phyloP scores from a whole-genome alignment of 1,140 invertebrate species.

The Zaprionus lachaisei region DNA sequence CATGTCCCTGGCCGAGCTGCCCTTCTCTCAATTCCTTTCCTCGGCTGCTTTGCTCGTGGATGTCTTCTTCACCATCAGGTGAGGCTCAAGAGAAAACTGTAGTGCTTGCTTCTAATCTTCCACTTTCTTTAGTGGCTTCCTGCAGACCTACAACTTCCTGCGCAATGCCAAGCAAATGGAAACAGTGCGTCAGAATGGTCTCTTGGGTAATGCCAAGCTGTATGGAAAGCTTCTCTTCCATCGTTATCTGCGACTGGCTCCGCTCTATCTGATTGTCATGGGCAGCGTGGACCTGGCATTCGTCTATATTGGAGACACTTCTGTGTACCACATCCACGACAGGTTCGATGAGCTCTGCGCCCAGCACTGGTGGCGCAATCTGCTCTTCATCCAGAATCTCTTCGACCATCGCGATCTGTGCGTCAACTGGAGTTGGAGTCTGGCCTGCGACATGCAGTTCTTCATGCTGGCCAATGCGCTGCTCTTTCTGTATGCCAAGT shows the following conservation, averaged over 20 bases:
- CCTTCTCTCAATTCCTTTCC: constrained; percentile 73
- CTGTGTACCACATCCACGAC: constrained; percentile 85
- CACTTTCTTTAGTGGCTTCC: constrained; percentile 63
- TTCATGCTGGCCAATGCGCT: constrained; percentile 86
- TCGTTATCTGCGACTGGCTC: constrained; percentile 84
- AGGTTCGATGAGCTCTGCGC: constrained; percentile 85
- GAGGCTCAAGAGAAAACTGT: neutral
- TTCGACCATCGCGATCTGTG: constrained; percentile 87
- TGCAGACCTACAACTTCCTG: constrained; percentile 82
- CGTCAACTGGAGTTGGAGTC: constrained; percentile 92
- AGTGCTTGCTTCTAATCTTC: neutral
- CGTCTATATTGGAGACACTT: constrained; percentile 85
- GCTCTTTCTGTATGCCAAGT: constrained; percentile 86
- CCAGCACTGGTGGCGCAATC: constrained; percentile 88
- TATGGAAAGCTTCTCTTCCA: constrained; percentile 78
- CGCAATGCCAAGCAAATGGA: constrained; percentile 71
- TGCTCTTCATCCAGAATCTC: constrained; percentile 88
- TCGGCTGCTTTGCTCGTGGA: constrained; percentile 79
- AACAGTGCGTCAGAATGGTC: constrained; percentile 62
- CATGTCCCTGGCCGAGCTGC: constrained; percentile 71
- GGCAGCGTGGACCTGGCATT: constrained; percentile 85
- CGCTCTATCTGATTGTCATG: constrained; percentile 86
- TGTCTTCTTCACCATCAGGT: constrained; percentile 84
- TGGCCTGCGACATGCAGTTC: constrained; percentile 93
- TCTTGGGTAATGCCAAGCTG: constrained; percentile 63